These are phyloP conservation scores for Eupristina koningsbergeri DNA, from an alignment of 1,140 invertebrate genomes.

Conservation along the genomic window DNA sequence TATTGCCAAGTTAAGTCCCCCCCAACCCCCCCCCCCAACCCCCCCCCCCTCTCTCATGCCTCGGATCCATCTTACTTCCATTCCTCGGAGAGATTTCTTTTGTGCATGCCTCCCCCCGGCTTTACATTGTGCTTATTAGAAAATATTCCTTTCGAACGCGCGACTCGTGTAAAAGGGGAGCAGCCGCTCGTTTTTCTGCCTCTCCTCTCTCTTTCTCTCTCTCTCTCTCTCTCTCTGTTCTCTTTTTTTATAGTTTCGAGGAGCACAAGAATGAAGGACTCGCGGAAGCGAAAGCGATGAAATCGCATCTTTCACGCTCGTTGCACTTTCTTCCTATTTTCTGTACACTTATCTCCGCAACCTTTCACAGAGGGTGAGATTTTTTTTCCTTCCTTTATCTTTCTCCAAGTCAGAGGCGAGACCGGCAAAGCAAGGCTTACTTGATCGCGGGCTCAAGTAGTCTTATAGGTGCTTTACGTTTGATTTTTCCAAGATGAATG, in stretches of 20 bases:
- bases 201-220: conserved; percentile 18
- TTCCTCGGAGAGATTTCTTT: conserved; percentile 63
- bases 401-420: conserved; percentile 35
- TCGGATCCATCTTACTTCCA: conserved; percentile 40
- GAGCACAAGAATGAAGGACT: conserved; percentile 49
- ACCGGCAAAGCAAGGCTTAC: conserved; percentile 39
- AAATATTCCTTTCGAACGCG: conserved; percentile 67
- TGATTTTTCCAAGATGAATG: conserved; percentile 43
- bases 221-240: background rate
- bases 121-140: conserved; percentile 73
- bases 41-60: conserved; percentile 28
- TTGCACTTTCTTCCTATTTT: conserved; percentile 52
- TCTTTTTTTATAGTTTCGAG: conserved; percentile 32
- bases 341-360: conserved; percentile 46
- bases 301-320: conserved; percentile 54
- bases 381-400: conserved; percentile 35
- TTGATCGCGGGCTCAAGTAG: conserved; percentile 38
- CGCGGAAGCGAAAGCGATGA: conserved; percentile 51
- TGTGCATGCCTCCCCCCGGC: conserved; percentile 66
- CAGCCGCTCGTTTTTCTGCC: conserved; percentile 33
- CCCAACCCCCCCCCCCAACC: conserved; percentile 33
- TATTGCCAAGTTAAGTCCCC: conserved; percentile 72
- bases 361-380: conserved; percentile 34
- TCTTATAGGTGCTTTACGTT: conserved; percentile 34
- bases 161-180: conserved; percentile 49